Evolutionary conservation across 2,888 invertebrate genomes (phyloP).

Genomic region (Trichogramma evanescens): DNA sequence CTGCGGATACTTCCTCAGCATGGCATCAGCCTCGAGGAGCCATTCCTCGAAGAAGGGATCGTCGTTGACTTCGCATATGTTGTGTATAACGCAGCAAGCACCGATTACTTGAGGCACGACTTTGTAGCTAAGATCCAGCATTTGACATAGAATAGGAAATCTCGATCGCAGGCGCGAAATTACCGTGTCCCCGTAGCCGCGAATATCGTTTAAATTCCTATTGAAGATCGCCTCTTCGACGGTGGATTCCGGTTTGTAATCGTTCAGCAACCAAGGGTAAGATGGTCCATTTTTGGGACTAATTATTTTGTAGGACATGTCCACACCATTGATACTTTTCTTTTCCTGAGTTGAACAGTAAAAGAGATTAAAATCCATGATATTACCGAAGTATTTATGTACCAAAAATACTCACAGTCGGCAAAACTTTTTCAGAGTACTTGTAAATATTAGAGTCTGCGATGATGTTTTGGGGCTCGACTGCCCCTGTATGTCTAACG

Average conservation of each 20-base stretch:
- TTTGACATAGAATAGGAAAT: conserved; percentile 27
- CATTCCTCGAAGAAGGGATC: conserved; percentile 26
- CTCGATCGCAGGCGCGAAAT: conserved; percentile 26
- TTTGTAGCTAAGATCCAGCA: conserved; percentile 28
- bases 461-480: conserved; percentile 15
- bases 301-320: conserved; percentile 29
- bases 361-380: neutral
- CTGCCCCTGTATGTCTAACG: conserved; percentile 22
- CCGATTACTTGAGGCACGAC: conserved; percentile 29
- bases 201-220: conserved; percentile 23
- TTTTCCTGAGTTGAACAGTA: conserved; percentile 20
- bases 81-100: conserved; percentile 31
- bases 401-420: conserved; percentile 12
- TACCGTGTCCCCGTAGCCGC: conserved; percentile 24
- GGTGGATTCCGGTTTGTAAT: conserved; percentile 18
- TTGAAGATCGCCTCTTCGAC: conserved; percentile 24
- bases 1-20: conserved; percentile 25
- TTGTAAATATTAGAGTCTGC: conserved; percentile 24
- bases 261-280: conserved; percentile 27
- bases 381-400: neutral
- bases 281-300: conserved; percentile 25
- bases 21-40: conserved; percentile 15
- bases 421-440: conserved; percentile 21
- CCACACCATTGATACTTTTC: conserved; percentile 20
- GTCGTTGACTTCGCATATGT: conserved; percentile 27